A percentile compares a stretch with the other conserved stretches of the same genome.
phyloP scores from a whole-genome alignment of 2,797 vertebrate species.

The Phaenicophaeus curvirostris region DNA sequence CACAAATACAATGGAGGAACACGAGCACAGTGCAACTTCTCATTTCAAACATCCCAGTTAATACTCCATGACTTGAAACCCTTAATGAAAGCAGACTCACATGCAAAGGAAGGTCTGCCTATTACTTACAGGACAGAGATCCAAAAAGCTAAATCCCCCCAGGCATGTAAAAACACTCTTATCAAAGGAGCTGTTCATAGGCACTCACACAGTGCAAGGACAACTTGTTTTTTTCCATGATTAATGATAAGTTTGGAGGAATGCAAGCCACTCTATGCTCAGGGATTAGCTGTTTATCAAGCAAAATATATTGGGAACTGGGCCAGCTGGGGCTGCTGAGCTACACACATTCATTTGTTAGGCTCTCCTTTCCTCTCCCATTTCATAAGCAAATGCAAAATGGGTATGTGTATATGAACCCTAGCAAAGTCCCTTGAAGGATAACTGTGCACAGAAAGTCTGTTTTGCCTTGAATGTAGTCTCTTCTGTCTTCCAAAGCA shows the following conservation, averaged over 20 bases:
- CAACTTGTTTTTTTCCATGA: slow-evolving; percentile 54
- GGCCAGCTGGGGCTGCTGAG: slow-evolving; percentile 32
- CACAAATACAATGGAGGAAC: slow-evolving; percentile 1
- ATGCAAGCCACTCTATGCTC: slow-evolving; percentile 27
- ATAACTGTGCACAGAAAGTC: slow-evolving; percentile 38
- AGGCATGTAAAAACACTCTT: slow-evolving; percentile 69
- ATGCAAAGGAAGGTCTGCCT: slow-evolving; percentile 28
- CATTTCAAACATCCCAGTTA: background rate
- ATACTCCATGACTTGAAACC: slow-evolving; percentile 1
- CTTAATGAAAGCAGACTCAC: slow-evolving; percentile 49
- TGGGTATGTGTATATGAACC: background rate
- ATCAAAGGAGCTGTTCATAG: slow-evolving; percentile 71
- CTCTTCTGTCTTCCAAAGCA: slow-evolving; percentile 10
- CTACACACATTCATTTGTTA: slow-evolving; percentile 48
- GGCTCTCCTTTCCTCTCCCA: background rate
- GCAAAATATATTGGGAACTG: slow-evolving; percentile 53
- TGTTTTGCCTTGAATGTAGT: slow-evolving; percentile 15
- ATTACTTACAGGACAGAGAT: slow-evolving; percentile 29
- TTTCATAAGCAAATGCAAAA: slow-evolving; percentile 18
- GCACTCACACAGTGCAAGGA: slow-evolving; percentile 13
- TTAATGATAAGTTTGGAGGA: slow-evolving; percentile 66
- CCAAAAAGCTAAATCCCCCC: slow-evolving; percentile 70
- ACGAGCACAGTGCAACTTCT: background rate
- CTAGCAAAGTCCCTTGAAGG: slow-evolving; percentile 21
- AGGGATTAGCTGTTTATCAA: slow-evolving; percentile 65